Evolutionary conservation across 1,140 invertebrate species (phyloP), one percentile per base, ranked within the genome.

Genomic region (Drosophila neocordata): DNA sequence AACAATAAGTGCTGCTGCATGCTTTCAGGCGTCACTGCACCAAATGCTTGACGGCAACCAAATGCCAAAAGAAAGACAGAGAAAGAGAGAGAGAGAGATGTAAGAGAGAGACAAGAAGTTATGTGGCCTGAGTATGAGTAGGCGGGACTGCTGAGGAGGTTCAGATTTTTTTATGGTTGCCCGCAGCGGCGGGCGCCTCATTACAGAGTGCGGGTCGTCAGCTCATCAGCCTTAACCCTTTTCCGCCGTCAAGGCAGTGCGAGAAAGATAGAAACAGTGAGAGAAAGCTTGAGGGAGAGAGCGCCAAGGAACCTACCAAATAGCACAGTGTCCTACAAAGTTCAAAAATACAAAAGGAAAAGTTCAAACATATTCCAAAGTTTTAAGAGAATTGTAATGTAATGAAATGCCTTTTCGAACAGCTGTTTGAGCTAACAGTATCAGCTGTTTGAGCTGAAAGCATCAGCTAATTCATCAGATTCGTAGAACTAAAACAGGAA

Each of bases 1-100:
- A 85, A 85, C 81, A 87, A 87, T 85, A 85, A 85, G 82, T 87
- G 78, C 77, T 87, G 78, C 77, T 85, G 82, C 82, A 87, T 85
- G 77, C 81, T 85, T 85, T 87, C 69, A 85, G 81, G 81, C 77
- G 80, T 63, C 69, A 85, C 82, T 85, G 81, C 82, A 65, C 82
- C 81, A 85, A 83, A 82, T 78, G 74, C 81, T 77, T 65, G 70
- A 72, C 77, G 77, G 81, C 81, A 85, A 77, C 60, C 81, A 85
- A 85, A 85, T 87, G 78, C 59, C 82, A 55, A 38, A 48, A 52
- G 65, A 20, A 20, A 48, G 41, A 48, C 12, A 38, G 12, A 38
- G 37, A 38, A 3, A 12, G 4, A 13, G 12, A 38, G 37, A 13
- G 37, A 38, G 37, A 38, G 37, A 38, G 37, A 38, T 3, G n/a